phyloP scores from a whole-genome alignment of 2,888 invertebrate species.

The Laspeyria flexula region DNA sequence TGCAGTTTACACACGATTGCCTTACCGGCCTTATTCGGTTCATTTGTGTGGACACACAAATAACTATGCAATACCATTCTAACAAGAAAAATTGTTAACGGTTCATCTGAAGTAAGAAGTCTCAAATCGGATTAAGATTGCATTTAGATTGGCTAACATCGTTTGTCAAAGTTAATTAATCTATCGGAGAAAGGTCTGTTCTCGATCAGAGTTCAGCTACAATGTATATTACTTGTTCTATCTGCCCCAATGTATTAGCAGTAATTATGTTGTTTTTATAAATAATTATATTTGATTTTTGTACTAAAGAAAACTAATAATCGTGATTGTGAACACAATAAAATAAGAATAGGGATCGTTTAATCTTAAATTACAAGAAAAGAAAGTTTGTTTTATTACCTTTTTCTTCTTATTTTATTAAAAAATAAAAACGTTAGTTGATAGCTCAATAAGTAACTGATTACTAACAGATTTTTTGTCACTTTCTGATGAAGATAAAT shows the following conservation, averaged over 20 bases:
- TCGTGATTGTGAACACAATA: neutral
- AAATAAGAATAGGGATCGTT: neutral
- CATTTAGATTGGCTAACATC: slow-evolving; percentile 22
- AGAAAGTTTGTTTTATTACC: slow-evolving; percentile 3
- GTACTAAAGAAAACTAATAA: neutral
- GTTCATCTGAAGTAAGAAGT: slow-evolving; percentile 29
- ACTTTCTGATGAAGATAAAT: neutral
- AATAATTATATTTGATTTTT: slow-evolving; percentile 11
- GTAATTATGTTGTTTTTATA: slow-evolving; percentile 5
- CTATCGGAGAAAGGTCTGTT: slow-evolving; percentile 32
- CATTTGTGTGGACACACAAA: slow-evolving; percentile 39
- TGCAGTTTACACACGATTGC: slow-evolving; percentile 50
- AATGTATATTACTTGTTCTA: slow-evolving; percentile 23
- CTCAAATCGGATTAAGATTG: slow-evolving; percentile 42
- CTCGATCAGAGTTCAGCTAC: slow-evolving; percentile 15
- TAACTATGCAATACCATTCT: slow-evolving; percentile 25
- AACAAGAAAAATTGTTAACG: slow-evolving; percentile 27
- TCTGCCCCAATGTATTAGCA: slow-evolving; percentile 8
- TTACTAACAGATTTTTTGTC: neutral
- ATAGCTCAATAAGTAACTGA: slow-evolving; percentile 1
- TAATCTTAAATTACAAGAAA: slow-evolving; percentile 1
- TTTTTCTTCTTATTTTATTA: neutral
- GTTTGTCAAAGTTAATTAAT: slow-evolving; percentile 41
- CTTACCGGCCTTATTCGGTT: slow-evolving; percentile 47
- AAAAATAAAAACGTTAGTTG: slow-evolving; percentile 1